Evolutionary conservation across 2,797 vertebrate species (phyloP).

Genomic region (Vultur gryphus): DNA sequence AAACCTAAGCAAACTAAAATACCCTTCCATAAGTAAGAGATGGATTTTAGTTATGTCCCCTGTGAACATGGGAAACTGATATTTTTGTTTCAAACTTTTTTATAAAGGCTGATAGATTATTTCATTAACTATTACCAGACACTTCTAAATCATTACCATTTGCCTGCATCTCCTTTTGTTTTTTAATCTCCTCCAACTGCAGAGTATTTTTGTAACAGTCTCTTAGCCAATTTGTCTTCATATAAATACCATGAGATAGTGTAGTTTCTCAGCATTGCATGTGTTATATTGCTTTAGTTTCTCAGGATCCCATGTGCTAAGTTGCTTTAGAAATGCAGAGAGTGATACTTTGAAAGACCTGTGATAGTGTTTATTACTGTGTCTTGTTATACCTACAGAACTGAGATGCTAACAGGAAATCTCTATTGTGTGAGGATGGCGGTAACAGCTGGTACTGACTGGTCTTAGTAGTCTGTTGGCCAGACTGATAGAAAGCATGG

Average conservation of each 20-base stretch:
- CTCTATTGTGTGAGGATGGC: neutral
- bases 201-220: neutral
- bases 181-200: neutral
- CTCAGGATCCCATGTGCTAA: neutral
- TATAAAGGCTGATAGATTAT: slow-evolving; percentile 42
- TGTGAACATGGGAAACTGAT: slow-evolving; percentile 61
- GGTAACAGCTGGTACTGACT: neutral
- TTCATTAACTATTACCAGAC: slow-evolving; percentile 61
- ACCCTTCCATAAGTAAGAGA: neutral
- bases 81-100: slow-evolving; percentile 69
- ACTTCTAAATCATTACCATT: neutral
- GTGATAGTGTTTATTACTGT: neutral
- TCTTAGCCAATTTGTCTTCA: neutral
- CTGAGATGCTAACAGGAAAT: neutral
- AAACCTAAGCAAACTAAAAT: neutral
- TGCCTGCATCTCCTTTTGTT: neutral
- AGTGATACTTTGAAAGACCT: neutral
- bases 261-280: neutral
- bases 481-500: neutral
- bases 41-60: slow-evolving; percentile 67
- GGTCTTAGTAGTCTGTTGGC: neutral
- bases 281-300: neutral
- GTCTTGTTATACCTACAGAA: neutral
- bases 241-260: neutral
- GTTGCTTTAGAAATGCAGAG: neutral